Percentiles rank a stretch among this genome's conserved stretches.
Evolutionary conservation across 2,888 invertebrate species (phyloP).

Genomic region (Phaonia tiefii): DNA sequence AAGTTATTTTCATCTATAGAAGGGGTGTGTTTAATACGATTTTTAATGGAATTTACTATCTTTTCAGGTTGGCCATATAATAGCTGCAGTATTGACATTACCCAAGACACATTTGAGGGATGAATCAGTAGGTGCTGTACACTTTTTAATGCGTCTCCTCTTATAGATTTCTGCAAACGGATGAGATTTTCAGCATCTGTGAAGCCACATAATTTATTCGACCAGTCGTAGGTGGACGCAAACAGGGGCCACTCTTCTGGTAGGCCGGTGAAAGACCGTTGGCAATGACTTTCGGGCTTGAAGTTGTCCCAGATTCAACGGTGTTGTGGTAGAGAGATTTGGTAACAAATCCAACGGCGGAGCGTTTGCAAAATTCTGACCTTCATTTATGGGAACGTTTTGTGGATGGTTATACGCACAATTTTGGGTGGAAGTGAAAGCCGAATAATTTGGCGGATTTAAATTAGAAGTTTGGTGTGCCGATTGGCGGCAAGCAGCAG

Average conservation of each 20-base stretch:
- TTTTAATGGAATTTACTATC: conserved; percentile 39
- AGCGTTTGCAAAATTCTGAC: too few species aligned
- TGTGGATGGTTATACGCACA: too few species aligned
- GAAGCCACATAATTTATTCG: conserved; percentile 4
- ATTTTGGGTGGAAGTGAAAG: too few species aligned
- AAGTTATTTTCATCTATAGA: conserved; percentile 16
- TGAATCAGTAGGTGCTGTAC: neutral
- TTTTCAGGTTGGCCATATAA: conserved; percentile 46
- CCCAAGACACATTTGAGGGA: neutral
- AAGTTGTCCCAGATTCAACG: too few species aligned
- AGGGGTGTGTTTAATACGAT: conserved; percentile 25
- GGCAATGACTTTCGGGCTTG: neutral
- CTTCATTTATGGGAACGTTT: too few species aligned
- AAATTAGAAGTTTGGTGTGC: too few species aligned
- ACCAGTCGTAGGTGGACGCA: neutral
- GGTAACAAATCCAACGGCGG: too few species aligned
- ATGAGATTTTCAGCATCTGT: conserved; percentile 39
- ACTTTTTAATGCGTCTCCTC: conserved; percentile 27
- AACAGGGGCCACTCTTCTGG: neutral
- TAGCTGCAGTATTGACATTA: conserved; percentile 11
- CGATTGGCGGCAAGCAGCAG: too few species aligned
- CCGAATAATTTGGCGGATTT: too few species aligned
- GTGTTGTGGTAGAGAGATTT: too few species aligned
- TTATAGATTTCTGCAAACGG: conserved; percentile 34
- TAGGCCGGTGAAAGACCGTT: too few species aligned